Evolutionary conservation across 2,797 vertebrate genomes (phyloP).

Genomic region (Gymnothorax javanicus): DNA sequence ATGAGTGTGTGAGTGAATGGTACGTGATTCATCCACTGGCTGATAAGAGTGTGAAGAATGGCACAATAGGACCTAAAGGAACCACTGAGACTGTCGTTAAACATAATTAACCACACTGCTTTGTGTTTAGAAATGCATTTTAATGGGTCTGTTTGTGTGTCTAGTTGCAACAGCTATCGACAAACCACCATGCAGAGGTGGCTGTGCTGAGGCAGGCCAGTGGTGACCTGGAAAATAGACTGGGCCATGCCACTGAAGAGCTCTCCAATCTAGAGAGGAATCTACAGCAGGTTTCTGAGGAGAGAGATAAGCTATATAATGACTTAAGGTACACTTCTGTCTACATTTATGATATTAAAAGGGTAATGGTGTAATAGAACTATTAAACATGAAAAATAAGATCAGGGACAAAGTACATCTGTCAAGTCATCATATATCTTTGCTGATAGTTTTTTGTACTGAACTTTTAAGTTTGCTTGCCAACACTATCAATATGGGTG

Average conservation of each 20-base stretch:
- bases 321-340: slow-evolving; percentile 63
- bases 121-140: slow-evolving; percentile 1
- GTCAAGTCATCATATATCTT: background rate
- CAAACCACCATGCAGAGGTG: slow-evolving; percentile 55
- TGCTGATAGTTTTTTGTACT: background rate
- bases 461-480: background rate
- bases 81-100: no score
- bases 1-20: no score
- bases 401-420: background rate
- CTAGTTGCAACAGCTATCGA: slow-evolving; percentile 61
- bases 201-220: slow-evolving; percentile 46
- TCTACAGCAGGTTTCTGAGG: slow-evolving; percentile 57
- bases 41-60: no score
- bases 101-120: no score
- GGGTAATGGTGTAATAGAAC: background rate
- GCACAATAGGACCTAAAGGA: no score
- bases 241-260: slow-evolving; percentile 61
- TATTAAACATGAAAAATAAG: background rate
- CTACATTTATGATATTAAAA: background rate
- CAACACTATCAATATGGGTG: background rate
- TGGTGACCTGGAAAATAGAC: slow-evolving; percentile 59
- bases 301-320: slow-evolving; percentile 68
- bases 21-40: no score
- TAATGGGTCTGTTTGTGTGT: slow-evolving; percentile 13
- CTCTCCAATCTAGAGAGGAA: slow-evolving; percentile 59